Conservation (phyloP, 2,797 vertebrate genomes). For the Phylloscopus collybita region DNA sequence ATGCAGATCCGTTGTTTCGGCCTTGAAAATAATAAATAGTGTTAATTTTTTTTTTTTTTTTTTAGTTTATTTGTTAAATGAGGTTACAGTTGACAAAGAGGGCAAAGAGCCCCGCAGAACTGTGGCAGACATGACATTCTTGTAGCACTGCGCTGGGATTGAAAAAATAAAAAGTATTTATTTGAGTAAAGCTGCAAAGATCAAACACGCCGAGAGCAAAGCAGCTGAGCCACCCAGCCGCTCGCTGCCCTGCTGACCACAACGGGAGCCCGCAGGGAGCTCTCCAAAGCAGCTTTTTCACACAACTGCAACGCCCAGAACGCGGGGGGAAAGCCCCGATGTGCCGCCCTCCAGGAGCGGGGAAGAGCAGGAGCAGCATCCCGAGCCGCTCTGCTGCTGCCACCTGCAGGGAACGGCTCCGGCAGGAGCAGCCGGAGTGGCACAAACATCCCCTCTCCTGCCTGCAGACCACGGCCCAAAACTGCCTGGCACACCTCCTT, state of each 20-base stretch:
- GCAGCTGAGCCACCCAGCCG: not conserved
- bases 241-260: not conserved
- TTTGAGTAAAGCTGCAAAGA: not conserved
- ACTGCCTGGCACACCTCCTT: not conserved
- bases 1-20: not conserved
- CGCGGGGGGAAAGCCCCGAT: not conserved
- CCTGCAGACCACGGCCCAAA: not conserved
- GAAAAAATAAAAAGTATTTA: not conserved
- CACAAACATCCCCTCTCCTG: not conserved
- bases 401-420: slow-evolving; percentile 67
- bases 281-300: not conserved
- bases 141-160: not conserved
- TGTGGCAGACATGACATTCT: not conserved
- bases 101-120: not conserved
- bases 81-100: not conserved
- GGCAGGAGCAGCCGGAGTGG: not conserved
- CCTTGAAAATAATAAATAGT: slow-evolving; percentile 1
- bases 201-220: not conserved
- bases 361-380: not conserved
- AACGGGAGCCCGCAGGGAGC: not conserved
- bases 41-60: not conserved
- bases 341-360: not conserved
- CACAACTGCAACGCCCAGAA: not conserved
- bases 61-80: not conserved
- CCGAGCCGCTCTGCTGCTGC: slow-evolving; percentile 53